Evolutionary conservation across 2,113 vertebrate species (phyloP).

Genomic region (Pongo pygmaeus): DNA sequence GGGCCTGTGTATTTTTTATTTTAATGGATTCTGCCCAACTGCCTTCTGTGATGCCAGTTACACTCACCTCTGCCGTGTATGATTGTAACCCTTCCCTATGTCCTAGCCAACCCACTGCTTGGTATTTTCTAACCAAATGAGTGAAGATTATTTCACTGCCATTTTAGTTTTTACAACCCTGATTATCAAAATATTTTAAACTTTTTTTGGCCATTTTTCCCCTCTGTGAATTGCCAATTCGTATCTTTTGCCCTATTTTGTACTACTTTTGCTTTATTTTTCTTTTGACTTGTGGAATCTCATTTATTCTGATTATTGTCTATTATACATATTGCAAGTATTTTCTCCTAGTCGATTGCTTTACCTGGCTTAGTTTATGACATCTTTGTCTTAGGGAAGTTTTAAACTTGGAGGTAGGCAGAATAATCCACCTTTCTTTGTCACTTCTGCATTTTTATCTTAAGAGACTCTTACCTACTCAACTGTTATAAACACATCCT

Average conservation of each 20-base stretch:
- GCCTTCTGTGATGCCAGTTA: background rate
- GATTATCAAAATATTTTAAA: background rate
- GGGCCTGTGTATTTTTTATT: background rate
- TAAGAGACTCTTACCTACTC: background rate
- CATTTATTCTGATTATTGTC: background rate
- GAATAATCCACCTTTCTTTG: background rate
- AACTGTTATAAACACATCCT: background rate
- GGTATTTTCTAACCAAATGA: background rate
- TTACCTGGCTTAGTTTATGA: background rate
- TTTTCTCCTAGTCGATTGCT: background rate
- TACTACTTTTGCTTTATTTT: background rate
- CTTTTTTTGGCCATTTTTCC: background rate
- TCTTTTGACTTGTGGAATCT: background rate
- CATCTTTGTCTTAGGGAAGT: background rate
- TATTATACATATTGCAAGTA: background rate
- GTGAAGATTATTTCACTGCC: background rate
- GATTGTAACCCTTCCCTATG: background rate
- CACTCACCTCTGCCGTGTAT: background rate
- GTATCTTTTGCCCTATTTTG: background rate
- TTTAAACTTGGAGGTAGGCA: background rate
- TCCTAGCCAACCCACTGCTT: background rate
- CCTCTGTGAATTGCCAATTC: background rate
- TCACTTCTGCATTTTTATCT: background rate
- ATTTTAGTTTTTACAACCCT: background rate
- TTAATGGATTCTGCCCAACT: background rate